Conservation (phyloP, 2,113 vertebrate genomes). For the Macrotus californicus region DNA sequence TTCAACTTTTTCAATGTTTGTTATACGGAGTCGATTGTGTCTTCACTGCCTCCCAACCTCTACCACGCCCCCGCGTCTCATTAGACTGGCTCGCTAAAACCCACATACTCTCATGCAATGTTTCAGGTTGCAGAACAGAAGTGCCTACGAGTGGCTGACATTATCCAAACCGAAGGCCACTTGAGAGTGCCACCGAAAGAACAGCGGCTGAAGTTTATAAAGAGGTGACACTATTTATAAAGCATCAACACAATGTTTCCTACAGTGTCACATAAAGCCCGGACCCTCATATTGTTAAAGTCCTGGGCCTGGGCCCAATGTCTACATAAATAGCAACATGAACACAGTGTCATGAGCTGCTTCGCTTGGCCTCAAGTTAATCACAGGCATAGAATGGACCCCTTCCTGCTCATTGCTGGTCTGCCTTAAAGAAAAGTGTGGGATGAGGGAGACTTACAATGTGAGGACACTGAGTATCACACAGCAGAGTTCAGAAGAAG, state of each 20-base stretch:
- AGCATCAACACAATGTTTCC: slow-evolving; percentile 75
- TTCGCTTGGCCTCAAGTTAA: slow-evolving; percentile 44
- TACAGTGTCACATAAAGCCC: slow-evolving; percentile 69
- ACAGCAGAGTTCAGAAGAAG: slow-evolving; percentile 63
- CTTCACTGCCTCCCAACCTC: slow-evolving; percentile 45
- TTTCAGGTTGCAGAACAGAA: slow-evolving; percentile 59
- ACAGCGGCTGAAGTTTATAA: slow-evolving; percentile 74
- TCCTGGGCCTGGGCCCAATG: slow-evolving; percentile 31
- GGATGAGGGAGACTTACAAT: background rate
- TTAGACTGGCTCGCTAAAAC: slow-evolving; percentile 40
- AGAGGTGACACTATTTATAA: slow-evolving; percentile 76
- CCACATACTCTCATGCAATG: slow-evolving; percentile 60
- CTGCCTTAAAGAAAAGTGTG: slow-evolving; percentile 45
- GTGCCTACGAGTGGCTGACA: slow-evolving; percentile 27
- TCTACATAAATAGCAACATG: slow-evolving; percentile 66
- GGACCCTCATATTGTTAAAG: slow-evolving; percentile 51
- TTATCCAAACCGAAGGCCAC: slow-evolving; percentile 64
- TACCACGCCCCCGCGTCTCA: background rate
- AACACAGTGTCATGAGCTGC: slow-evolving; percentile 53
- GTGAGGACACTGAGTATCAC: slow-evolving; percentile 49
- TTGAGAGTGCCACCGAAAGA: slow-evolving; percentile 59
- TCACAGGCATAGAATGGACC: slow-evolving; percentile 44
- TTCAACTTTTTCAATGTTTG: background rate
- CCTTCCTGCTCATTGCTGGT: slow-evolving; percentile 59
- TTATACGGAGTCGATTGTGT: background rate